Base-by-base conservation (phyloP, 2,797 vertebrate genomes). In the Tenualosa thibaudeaui region DNA sequence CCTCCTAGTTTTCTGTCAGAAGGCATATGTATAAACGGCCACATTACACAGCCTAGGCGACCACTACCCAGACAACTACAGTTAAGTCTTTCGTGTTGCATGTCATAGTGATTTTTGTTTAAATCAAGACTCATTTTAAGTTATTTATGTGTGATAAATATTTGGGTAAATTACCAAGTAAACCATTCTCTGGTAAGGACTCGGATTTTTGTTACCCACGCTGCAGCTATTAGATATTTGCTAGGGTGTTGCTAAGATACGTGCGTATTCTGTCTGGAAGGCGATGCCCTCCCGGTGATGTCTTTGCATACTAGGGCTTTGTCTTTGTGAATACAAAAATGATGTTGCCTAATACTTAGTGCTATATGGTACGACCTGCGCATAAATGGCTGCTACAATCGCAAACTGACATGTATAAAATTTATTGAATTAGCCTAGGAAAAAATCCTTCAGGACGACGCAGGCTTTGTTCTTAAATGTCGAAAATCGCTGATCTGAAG, bases 1-100 rank as follows among this genome's bases (percentile, higher is more conserved):
- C 65, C 65, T 71, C 65, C 65, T 71, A 71, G 65, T 71, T 71
- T 71, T 71, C 13, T 71, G 65, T 71, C 65, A 71, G 26, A 71
- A 71, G 31, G 65, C 26, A 71, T 71, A 31, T 71, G 13, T 71
- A 31, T 71, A 71, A 71, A 40, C 65, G 65, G 82, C 40, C 49
- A n/a, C 24, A 53, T 49, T 68, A n/a, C 81, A 26, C 84, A 82
- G 5, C 65, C 31, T 19, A 43, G 17, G 3, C 17, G 19, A 46
- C 15, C 65, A 71, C n/a, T 62, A 62, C 3, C 12, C 31, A 37
- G 26, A 13, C 26, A 71, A 71, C 10, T 71, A 31, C 9, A 65
- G 62, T 65, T 2, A 37, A 3, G 31, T 71, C 31, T 40, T 71
- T 40, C 17, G 65, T 31, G 37, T 71, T 71, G 65, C 65, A 71